Conservation (phyloP, 2,113 vertebrate genomes). For the Otis tarda region DNA sequence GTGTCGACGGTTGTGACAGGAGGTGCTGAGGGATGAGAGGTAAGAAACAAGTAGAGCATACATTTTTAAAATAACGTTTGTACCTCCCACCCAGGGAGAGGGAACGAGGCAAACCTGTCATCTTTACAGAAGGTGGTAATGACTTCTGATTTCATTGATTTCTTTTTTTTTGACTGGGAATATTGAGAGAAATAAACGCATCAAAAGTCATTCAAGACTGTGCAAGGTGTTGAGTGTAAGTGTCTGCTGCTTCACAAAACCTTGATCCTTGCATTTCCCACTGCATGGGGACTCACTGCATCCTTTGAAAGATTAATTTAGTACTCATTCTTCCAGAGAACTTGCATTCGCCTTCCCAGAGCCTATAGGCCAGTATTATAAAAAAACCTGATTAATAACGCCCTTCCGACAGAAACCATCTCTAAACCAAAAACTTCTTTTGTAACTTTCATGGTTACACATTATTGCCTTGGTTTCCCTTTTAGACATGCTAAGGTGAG, state of each 20-base stretch:
- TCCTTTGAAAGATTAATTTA: not conserved
- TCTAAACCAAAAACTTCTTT: not conserved
- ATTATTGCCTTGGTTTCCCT: not conserved
- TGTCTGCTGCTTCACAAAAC: not conserved
- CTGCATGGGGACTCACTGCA: not conserved
- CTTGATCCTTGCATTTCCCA: not conserved
- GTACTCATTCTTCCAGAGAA: not conserved
- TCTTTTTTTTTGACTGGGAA: not conserved
- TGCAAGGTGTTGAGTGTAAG: not conserved
- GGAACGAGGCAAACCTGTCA: not conserved
- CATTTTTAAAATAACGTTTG: not conserved
- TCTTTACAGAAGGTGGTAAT: not conserved
- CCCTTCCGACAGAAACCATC: not conserved
- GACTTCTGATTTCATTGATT: not conserved
- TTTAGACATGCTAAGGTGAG: not conserved
- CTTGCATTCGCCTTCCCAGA: not conserved
- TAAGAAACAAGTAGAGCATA: not conserved
- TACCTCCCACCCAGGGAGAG: not conserved
- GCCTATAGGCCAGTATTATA: not conserved
- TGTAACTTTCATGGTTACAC: not conserved
- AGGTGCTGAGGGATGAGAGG: not conserved
- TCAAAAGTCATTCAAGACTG: not conserved
- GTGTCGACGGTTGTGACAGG: accelerated
- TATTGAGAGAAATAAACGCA: not conserved
- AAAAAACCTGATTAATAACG: not conserved